Conservation (phyloP, 1,140 invertebrate genomes). For the Chlorops oryzae region DNA sequence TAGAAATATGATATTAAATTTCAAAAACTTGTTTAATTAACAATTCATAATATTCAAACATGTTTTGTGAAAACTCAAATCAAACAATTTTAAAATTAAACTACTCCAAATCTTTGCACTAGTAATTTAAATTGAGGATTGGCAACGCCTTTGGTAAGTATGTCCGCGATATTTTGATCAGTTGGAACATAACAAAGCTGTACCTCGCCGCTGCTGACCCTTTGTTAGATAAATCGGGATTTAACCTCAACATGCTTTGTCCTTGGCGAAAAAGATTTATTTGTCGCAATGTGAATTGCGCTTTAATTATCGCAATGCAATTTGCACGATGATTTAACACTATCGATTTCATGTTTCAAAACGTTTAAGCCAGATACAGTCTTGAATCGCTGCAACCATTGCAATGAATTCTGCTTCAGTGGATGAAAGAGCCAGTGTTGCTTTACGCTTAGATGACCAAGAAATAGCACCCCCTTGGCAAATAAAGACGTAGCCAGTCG, state of each 20-base stretch:
- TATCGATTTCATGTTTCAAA: background rate
- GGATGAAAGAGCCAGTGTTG: slow-evolving; percentile 9
- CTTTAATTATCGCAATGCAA: slow-evolving; percentile 9
- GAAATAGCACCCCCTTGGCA: slow-evolving; percentile 10
- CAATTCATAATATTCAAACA: too few relatives aligned
- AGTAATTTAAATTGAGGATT: too few relatives aligned
- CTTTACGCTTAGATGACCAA: slow-evolving; percentile 6
- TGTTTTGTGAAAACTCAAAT: too few relatives aligned
- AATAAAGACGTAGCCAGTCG: slow-evolving; percentile 9
- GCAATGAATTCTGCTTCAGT: slow-evolving; percentile 11
- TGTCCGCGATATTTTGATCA: too few relatives aligned
- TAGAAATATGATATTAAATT: too few relatives aligned
- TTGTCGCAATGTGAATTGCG: background rate
- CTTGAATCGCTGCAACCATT: slow-evolving; percentile 1
- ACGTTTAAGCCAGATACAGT: background rate
- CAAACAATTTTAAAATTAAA: too few relatives aligned
- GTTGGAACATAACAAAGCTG: too few relatives aligned
- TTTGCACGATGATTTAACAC: background rate
- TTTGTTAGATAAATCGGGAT: slow-evolving; percentile 11
- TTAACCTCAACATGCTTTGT: slow-evolving; percentile 12
- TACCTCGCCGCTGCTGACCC: too few relatives aligned
- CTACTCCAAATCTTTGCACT: too few relatives aligned
- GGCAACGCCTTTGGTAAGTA: too few relatives aligned
- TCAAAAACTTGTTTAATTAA: too few relatives aligned
- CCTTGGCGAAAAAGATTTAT: slow-evolving; percentile 3